phyloP scores from a whole-genome alignment of 2,113 vertebrate genomes.

The Syngnathus typhle region DNA sequence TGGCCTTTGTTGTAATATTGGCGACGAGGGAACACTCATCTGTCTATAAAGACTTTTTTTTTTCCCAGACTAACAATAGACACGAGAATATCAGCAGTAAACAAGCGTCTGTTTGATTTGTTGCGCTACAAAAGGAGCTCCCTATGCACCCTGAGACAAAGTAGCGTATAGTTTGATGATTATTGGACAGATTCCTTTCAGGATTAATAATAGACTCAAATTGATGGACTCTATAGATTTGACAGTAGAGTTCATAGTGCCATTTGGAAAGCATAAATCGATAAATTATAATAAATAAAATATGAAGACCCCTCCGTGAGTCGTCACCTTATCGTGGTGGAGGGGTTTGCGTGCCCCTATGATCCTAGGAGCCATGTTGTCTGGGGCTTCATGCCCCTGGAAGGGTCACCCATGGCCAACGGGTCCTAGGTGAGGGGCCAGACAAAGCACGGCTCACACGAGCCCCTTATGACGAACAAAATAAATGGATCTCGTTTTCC shows the following conservation, averaged over 20 bases:
- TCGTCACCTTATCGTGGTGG: too few relatives aligned
- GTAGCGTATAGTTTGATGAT: conserved; percentile 41
- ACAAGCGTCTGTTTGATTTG: conserved; percentile 34
- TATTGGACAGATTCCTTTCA: conserved; percentile 33
- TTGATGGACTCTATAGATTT: conserved; percentile 21
- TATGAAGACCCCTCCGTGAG: too few relatives aligned
- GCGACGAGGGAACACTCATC: conserved; percentile 3
- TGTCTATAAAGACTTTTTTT: conserved; percentile 4
- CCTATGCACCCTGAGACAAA: conserved; percentile 27
- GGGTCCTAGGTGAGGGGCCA: too few relatives aligned
- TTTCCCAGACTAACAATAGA: conserved; percentile 7
- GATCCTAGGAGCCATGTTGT: too few relatives aligned
- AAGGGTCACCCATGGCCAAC: too few relatives aligned
- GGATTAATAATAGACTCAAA: conserved; percentile 40
- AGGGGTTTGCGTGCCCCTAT: too few relatives aligned
- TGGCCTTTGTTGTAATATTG: conserved; percentile 14
- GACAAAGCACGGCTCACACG: too few relatives aligned
- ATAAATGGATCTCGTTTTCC: too few relatives aligned
- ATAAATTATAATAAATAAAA: background rate
- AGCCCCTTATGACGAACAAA: too few relatives aligned
- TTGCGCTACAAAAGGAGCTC: conserved; percentile 24
- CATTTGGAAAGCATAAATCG: conserved; percentile 18
- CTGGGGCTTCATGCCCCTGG: too few relatives aligned
- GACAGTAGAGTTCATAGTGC: background rate
- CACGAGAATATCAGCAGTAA: conserved; percentile 18